A percentile compares a stretch with the other conserved stretches of the same genome.
Evolutionary conservation across 2,888 invertebrate species (phyloP).

Genomic region (Apeira syringaria): DNA sequence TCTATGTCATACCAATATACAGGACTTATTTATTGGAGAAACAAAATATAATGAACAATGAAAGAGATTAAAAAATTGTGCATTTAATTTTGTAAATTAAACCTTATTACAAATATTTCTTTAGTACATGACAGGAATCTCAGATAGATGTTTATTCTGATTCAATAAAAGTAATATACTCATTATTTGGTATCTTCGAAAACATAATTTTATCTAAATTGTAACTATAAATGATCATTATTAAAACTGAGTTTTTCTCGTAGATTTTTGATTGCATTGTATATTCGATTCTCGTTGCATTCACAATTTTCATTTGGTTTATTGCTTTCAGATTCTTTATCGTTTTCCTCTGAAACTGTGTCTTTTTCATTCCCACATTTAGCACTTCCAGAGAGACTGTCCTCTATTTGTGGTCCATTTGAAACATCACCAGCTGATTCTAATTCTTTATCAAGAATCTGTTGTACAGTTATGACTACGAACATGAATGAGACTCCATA

Average conservation of each 20-base stretch:
- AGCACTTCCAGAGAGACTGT: neutral
- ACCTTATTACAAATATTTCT: too few relatives aligned
- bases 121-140: too few relatives aligned
- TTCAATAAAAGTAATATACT: too few relatives aligned
- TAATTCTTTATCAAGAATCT: conserved; percentile 63
- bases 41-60: too few relatives aligned
- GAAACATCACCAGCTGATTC: neutral
- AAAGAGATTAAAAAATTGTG: too few relatives aligned
- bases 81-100: too few relatives aligned
- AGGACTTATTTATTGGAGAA: too few relatives aligned
- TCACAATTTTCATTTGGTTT: conserved; percentile 44
- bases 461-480: conserved; percentile 82
- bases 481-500: conserved; percentile 83
- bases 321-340: conserved; percentile 20
- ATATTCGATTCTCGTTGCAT: conserved; percentile 66
- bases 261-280: conserved; percentile 56
- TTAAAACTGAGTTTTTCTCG: conserved; percentile 62
- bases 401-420: neutral
- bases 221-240: conserved; percentile 33
- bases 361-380: conserved; percentile 13
- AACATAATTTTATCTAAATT: too few relatives aligned
- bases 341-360: conserved; percentile 17
- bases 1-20: too few relatives aligned
- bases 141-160: too few relatives aligned
- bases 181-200: too few relatives aligned